Percentiles rank a stretch among this genome's conserved stretches.
These are phyloP conservation scores for Pissodes strobi DNA, from an alignment of 1,140 invertebrate genomes.

Conservation along the genomic window DNA sequence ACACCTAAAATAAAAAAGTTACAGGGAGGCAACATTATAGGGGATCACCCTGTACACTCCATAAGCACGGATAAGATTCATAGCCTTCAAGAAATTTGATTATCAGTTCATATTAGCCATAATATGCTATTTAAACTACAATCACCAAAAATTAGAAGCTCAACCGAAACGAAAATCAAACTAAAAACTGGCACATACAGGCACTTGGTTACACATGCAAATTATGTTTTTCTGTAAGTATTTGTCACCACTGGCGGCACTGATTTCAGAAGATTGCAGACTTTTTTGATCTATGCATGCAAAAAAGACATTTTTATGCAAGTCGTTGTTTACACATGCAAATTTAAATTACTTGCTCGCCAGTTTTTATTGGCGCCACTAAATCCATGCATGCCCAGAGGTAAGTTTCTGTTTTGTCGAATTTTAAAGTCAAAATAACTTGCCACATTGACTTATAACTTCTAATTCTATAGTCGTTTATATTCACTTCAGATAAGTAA, in stretches of 20 bases:
- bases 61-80: constrained; percentile 15
- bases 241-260: neutral
- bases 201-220: neutral
- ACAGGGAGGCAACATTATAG: no score
- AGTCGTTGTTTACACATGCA: no score
- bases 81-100: constrained; percentile 5
- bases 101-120: neutral
- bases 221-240: neutral
- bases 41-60: no score
- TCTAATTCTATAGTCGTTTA: no score
- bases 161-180: neutral
- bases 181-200: neutral
- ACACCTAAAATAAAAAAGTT: no score
- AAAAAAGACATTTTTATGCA: constrained; percentile 6
- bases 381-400: no score
- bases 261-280: constrained; percentile 3
- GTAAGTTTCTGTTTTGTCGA: no score
- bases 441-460: no score
- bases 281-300: constrained; percentile 11
- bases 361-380: no score
- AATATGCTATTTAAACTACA: neutral
- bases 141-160: neutral
- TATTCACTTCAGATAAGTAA: no score
- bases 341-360: no score
- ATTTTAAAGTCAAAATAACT: no score